Evolutionary conservation across 2,113 vertebrate genomes (phyloP), one percentile per base, ranked within the genome.

Genomic region (Phoxinus phoxinus): DNA sequence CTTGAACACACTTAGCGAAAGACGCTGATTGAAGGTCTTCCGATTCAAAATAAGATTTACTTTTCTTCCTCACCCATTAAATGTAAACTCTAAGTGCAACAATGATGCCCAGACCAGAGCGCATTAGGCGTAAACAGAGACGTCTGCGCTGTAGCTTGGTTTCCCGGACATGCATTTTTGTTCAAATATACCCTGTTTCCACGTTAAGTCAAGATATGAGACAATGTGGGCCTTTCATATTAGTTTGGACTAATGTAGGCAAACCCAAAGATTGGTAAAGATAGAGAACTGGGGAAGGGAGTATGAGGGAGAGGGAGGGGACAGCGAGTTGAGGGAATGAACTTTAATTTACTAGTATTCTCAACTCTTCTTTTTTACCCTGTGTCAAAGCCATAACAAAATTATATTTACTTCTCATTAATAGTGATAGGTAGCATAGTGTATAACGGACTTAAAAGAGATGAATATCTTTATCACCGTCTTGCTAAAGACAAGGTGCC

Each of bases 41-140:
- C 95, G 89, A 93, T 92, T 94, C 92, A 96, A 96, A 96, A 95
- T 96, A 97, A 96, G 94, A 95, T 93, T 93, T 92, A 86, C 89
- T 91, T 93, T 93, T 92, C 93, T 94, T 93, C 95, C 96, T 94
- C 96, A 96, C 94, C 96, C 97, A 96, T 98, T 94, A 94, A 97
- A 97, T 99, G 97, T 99, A 99, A 99, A 99, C 98, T 98, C 96
- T 97, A 99, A 99, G 98, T 99, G 98, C 98, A 99, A 99, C 94
- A 95, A 97, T 95, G 96, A 97, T 96, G 96, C 93, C 97, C 96
- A 92, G 93, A 91, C 91, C 91, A 95, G 92, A 87, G 93, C 95
- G 93, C 93, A 65, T 93, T 88, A 92, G 82, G 94, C 93, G 92
- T 94, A 94, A 88, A 88, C 88, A 84, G 85, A 91, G 94, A 93